phyloP scores from a whole-genome alignment of 2,113 vertebrate genomes.

The Charadrius vociferus region DNA sequence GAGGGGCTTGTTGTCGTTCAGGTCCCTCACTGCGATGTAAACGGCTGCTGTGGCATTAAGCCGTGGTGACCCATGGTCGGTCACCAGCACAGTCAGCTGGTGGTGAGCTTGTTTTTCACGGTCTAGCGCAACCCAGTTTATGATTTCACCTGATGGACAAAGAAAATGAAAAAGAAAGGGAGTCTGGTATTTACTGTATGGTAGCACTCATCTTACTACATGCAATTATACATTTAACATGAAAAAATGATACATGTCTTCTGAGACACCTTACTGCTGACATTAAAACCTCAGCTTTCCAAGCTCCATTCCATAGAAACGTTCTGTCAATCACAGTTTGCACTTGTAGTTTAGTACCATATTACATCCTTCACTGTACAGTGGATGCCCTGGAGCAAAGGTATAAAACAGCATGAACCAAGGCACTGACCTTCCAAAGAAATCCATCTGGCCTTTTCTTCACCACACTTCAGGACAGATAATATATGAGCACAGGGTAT shows the following conservation, averaged over 20 bases:
- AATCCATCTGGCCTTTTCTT: background rate
- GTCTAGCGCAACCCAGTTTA: conserved; percentile 87
- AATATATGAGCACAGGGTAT: background rate
- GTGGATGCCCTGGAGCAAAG: background rate
- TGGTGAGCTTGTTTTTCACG: conserved; percentile 82
- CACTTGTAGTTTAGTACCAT: background rate
- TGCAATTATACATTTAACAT: background rate
- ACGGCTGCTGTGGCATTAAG: conserved; percentile 79
- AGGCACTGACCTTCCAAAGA: background rate
- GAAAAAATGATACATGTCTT: background rate
- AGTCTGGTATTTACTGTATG: background rate
- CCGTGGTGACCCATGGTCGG: conserved; percentile 82
- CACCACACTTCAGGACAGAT: background rate
- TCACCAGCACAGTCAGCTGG: conserved; percentile 82
- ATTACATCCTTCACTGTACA: background rate
- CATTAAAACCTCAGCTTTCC: background rate
- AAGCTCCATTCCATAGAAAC: background rate
- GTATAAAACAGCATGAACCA: background rate
- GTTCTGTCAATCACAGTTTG: background rate
- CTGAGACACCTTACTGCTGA: background rate
- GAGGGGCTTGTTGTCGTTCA: conserved; percentile 85
- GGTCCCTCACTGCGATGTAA: conserved; percentile 80
- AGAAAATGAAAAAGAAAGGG: background rate
- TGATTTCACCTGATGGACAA: conserved; percentile 83
- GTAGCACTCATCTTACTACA: no score